Conservation (phyloP, 2,797 vertebrate species). For the Cichlasoma orientale region DNA sequence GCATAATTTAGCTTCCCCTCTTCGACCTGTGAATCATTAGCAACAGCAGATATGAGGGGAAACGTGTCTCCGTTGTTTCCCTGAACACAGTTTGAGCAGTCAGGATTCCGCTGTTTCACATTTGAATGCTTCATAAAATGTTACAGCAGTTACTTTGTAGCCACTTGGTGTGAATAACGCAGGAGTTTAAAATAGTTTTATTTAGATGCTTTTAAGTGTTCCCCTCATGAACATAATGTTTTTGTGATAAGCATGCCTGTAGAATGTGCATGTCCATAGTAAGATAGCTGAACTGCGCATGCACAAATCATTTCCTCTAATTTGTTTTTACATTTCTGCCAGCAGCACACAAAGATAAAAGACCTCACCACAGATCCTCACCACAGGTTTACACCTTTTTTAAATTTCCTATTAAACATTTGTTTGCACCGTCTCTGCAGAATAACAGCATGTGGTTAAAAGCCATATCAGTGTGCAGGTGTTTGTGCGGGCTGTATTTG, state of each 20-base stretch:
- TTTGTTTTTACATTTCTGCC: background rate
- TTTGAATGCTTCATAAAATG: background rate
- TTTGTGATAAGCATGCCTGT: background rate
- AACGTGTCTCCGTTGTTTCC: background rate
- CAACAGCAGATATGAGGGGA: background rate
- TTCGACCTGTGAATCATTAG: background rate
- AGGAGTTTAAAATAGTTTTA: no score
- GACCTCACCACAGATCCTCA: background rate
- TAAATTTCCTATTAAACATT: background rate
- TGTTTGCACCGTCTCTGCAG: background rate
- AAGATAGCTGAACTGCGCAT: background rate
- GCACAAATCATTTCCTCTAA: background rate
- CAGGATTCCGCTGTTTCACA: background rate
- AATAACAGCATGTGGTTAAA: background rate
- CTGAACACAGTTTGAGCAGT: background rate
- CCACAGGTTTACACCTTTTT: background rate
- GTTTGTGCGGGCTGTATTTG: background rate
- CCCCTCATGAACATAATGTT: background rate
- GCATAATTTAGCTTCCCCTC: background rate
- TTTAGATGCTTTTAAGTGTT: background rate
- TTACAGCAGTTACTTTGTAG: background rate
- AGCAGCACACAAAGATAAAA: background rate
- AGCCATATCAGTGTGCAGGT: background rate
- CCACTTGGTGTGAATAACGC: no score
- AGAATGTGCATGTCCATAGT: background rate